A percentile compares a stretch with the other conserved stretches of the same genome.
phyloP scores from a whole-genome alignment of 2,888 invertebrate species.

The Mesochorus sp. region DNA sequence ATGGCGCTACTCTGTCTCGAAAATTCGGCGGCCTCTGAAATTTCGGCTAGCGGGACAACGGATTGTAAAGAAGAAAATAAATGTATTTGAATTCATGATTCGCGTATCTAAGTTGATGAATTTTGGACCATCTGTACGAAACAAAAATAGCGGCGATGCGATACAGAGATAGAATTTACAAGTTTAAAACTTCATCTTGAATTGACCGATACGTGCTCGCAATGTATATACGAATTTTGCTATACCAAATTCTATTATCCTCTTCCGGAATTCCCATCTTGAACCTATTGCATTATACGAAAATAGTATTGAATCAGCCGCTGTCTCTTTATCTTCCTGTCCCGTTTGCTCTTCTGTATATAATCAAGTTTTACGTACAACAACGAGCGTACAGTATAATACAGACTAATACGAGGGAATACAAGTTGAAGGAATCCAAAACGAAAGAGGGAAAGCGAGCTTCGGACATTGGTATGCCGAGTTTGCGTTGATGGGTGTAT shows the following conservation, averaged over 20 bases:
- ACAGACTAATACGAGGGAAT: not conserved
- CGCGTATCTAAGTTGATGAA: too few species aligned
- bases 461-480: conserved; percentile 75
- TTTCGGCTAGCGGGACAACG: not conserved
- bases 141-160: too few species aligned
- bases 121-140: too few species aligned
- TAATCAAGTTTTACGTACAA: conserved; percentile 50
- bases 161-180: too few species aligned
- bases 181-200: too few species aligned
- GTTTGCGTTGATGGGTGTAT: conserved; percentile 75
- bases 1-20: conserved; percentile 45
- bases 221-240: too few species aligned
- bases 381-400: conserved; percentile 18
- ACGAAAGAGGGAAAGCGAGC: conserved; percentile 58
- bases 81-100: too few species aligned
- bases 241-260: too few species aligned
- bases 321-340: not conserved
- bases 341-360: conserved; percentile 36
- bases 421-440: conserved; percentile 39
- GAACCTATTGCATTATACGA: conserved; percentile 40
- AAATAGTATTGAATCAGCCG: conserved; percentile 20
- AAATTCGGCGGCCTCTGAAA: not conserved
- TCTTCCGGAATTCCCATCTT: too few species aligned
- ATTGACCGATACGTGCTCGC: too few species aligned
- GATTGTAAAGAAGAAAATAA: not conserved